Base-by-base conservation (phyloP, 2,888 invertebrate species). In the Ophion obscuratus region DNA sequence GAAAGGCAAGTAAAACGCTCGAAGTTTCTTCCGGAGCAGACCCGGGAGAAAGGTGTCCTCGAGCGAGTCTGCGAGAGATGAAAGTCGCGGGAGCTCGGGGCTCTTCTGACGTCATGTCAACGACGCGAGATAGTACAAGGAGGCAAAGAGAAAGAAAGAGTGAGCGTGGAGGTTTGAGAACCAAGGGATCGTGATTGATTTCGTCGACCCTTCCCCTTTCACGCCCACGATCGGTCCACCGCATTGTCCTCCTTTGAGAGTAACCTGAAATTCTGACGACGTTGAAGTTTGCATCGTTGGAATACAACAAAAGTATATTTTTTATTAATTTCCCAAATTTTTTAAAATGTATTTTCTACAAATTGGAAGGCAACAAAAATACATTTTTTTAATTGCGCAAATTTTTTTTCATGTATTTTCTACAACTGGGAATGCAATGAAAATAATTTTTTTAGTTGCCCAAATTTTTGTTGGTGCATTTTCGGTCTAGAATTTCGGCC, bases 1-100 rank as follows among this genome's bases (percentile, higher is more conserved):
- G 31, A 36, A 62, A 70, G 62, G 31, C 61, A 44, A 11, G 9
- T 3, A 62, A 61, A 62, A 61, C 7, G 6, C 20, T 24, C 20
- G 11, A 64, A 17, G 44, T 71, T 71, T 78, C 61, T 27, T 57
- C 36, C 61, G 79, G 62, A 47, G 47, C 53, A 36, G 64, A 24
- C 53, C 7, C 47, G 57, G 71, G 83, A 85, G 80, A 83, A 83
- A 85, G 85, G 80, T 73, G 71, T 61, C 71, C 77, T 64, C 40
- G 81, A 62, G 47, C 62, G 31, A 76, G 31, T 14, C 24, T 24
- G 17, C 76, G 0, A 36, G 44, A 81, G 75, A 85, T 85, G 85
- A 85, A 85, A 85, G 85, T 85, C 85, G 76, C 59, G 74, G 62
- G 73, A 61, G 70, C 81, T 81, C 74, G 74, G 64, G 81, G 78